phyloP scores from a whole-genome alignment of 2,888 invertebrate genomes.

The Palloptera scutellata region DNA sequence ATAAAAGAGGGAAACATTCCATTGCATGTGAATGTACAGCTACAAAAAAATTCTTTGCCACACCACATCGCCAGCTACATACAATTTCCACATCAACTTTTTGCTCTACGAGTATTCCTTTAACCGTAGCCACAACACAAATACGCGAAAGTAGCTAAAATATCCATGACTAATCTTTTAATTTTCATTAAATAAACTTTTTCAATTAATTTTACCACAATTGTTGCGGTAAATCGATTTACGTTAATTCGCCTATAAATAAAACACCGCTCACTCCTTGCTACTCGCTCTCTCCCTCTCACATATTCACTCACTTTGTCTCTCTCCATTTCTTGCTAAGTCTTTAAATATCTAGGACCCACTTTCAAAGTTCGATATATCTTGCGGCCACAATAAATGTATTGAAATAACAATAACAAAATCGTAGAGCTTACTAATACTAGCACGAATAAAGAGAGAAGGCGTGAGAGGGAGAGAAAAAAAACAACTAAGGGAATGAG shows the following conservation, averaged over 20 bases:
- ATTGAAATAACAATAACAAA: not conserved
- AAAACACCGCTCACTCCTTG: constrained; percentile 13
- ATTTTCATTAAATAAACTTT: constrained; percentile 30
- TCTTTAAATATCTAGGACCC: not conserved
- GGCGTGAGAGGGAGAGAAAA: not conserved
- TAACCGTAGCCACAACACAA: too few relatives aligned
- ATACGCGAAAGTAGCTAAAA: too few relatives aligned
- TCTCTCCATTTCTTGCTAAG: not conserved
- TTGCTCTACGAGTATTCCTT: too few relatives aligned
- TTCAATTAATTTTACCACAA: constrained; percentile 35
- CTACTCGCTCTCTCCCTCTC: not conserved
- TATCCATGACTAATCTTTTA: constrained; percentile 20
- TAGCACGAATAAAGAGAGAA: not conserved
- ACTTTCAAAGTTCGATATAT: too few relatives aligned
- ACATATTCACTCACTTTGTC: not conserved
- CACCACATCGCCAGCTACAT: too few relatives aligned
- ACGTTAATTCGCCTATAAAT: constrained; percentile 20
- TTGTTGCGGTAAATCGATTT: constrained; percentile 32
- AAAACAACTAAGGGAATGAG: not conserved
- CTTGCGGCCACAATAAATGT: not conserved
- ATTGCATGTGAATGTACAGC: too few relatives aligned
- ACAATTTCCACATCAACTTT: too few relatives aligned
- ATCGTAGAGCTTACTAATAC: not conserved
- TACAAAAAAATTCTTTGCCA: too few relatives aligned
- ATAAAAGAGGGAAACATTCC: too few relatives aligned